A percentile compares a stretch with the other conserved stretches of the same genome.
Conservation (phyloP, 2,888 invertebrate species). For the Biston betularia region DNA sequence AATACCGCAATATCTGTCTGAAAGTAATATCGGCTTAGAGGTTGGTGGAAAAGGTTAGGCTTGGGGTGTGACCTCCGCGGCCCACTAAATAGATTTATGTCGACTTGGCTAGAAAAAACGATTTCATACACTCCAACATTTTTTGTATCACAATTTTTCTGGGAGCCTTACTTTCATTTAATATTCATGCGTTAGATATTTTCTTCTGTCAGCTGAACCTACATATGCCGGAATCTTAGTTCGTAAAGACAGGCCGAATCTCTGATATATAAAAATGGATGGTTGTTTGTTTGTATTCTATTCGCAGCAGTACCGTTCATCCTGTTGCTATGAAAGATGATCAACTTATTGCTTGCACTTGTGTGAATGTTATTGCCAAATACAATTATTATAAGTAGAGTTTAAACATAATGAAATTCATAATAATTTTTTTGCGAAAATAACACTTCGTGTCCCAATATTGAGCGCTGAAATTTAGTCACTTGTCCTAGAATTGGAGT, state of each 20-base stretch:
- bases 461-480: too few relatives aligned
- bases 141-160: constrained; percentile 4
- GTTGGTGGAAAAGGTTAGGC: constrained; percentile 13
- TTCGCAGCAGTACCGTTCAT: too few relatives aligned
- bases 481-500: too few relatives aligned
- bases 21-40: constrained; percentile 26
- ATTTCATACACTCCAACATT: constrained; percentile 7
- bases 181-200: background rate
- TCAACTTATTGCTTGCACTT: too few relatives aligned
- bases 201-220: background rate
- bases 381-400: too few relatives aligned
- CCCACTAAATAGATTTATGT: constrained; percentile 18
- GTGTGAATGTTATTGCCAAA: too few relatives aligned
- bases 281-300: too few relatives aligned
- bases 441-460: too few relatives aligned
- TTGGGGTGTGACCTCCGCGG: constrained; percentile 13
- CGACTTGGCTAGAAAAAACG: constrained; percentile 9
- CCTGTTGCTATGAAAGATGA: too few relatives aligned
- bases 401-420: too few relatives aligned
- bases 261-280: too few relatives aligned
- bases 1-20: constrained; percentile 22
- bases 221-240: background rate
- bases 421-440: too few relatives aligned
- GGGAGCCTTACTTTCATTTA: constrained; percentile 1
- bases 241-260: background rate